Evolutionary conservation across 1,140 invertebrate genomes (phyloP), one percentile per base, ranked within the genome.

Genomic region (Agraylea sexmaculata): DNA sequence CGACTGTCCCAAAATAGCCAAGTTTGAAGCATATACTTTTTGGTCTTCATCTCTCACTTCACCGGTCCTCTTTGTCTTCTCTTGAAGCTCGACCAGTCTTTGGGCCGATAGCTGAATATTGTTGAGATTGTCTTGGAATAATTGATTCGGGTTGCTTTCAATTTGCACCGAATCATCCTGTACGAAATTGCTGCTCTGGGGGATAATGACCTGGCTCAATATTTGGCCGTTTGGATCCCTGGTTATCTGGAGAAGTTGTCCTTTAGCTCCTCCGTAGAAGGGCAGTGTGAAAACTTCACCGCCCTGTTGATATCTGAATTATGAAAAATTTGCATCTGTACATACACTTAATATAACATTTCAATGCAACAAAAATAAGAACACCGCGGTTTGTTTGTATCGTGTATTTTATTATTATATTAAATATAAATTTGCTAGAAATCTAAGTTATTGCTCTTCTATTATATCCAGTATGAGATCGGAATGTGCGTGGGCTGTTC

Each of bases 241-340:
- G 18, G 65, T 67, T 22, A 77, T 62, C 64, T 74, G 66, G 46
- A 78, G 56, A 37, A 70, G 69, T 54, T 76, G 70, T 2, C 78
- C 77, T 48, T 73, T 73, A 0, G 68, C 71, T 16, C 77, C 77
- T 3, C 78, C 78, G 49, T 80, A 80, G 55, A 73, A 80, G 22
- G 69, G 70, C 12, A 73, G 50, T 13, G 19, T 35, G 20, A 46
- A 12, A 10, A 43, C 31, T 13, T 49, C 37, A 8, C 19, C 22
- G 4, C 38, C 31, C 15, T 42, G 40, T 34, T 38, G 30, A 22
- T 23, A 51, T 41, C 40, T 35, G 29, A 35, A 29, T 27, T 40
- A 1, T 40, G 4, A 10, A 17, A 8, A 25, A 7, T 7, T 25
- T 7, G n/a, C n/a, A 25, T 25, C n/a, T 25, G n/a, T n/a, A 25